Evolutionary conservation across 2,888 invertebrate species (phyloP).

Genomic region (Lycocerus yunnanus): DNA sequence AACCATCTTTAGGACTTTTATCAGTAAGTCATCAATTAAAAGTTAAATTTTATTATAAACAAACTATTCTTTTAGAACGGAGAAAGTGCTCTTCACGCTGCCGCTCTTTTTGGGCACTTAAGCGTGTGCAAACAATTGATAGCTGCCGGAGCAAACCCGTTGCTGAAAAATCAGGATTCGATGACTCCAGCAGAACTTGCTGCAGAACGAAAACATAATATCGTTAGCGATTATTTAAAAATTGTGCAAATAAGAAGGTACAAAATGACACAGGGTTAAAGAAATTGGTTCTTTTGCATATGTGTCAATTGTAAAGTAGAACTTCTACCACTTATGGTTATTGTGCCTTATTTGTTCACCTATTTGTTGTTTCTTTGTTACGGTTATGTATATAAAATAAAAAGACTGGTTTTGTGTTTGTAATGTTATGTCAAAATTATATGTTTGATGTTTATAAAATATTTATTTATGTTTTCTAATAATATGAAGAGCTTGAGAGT

Average conservation of each 20-base stretch:
- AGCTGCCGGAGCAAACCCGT: constrained; percentile 70
- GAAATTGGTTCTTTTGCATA: constrained; percentile 37
- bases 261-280: constrained; percentile 41
- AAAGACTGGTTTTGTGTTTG: background rate
- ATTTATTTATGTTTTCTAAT: background rate
- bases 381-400: background rate
- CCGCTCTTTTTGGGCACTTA: constrained; percentile 85
- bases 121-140: constrained; percentile 77
- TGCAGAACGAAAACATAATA: constrained; percentile 57
- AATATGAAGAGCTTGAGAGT: background rate
- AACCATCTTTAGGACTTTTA: constrained; percentile 79
- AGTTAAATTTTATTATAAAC: background rate
- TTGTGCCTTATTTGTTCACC: background rate
- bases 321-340: background rate
- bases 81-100: constrained; percentile 89
- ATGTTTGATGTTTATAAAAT: background rate
- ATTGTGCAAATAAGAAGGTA: constrained; percentile 47
- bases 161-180: constrained; percentile 73
- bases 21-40: constrained; percentile 65
- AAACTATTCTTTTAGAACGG: constrained; percentile 72
- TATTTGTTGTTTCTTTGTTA: background rate
- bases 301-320: constrained; percentile 22
- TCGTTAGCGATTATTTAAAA: constrained; percentile 63
- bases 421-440: background rate
- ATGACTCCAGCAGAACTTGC: constrained; percentile 71